Percentiles rank a stretch among this genome's conserved stretches.
Conservation (phyloP, 2,113 vertebrate species). For the Caranx melampygus region DNA sequence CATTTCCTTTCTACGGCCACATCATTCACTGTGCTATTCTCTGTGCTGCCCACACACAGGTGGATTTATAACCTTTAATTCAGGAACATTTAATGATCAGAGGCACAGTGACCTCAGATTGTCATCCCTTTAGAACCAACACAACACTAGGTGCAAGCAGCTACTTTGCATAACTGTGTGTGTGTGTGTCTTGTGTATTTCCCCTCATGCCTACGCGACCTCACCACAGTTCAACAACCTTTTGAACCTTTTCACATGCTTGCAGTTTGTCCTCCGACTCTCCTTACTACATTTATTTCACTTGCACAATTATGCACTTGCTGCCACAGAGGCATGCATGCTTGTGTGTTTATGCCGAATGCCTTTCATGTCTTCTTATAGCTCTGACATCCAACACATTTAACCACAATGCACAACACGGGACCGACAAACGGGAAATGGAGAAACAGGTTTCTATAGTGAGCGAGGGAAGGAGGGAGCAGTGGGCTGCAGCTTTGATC, state of each 20-base stretch:
- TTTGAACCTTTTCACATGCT: conserved; percentile 21
- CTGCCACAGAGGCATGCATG: conserved; percentile 5
- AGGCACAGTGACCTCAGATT: conserved; percentile 19
- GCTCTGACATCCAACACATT: conserved; percentile 48
- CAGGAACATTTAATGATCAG: conserved; percentile 37
- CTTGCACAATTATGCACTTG: conserved; percentile 24
- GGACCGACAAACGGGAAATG: conserved; percentile 17
- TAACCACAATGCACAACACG: conserved; percentile 30
- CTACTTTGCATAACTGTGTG: background rate
- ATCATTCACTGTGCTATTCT: conserved; percentile 30
- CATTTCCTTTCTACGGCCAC: conserved; percentile 27
- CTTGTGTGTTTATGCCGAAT: conserved; percentile 39
- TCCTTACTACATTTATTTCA: conserved; percentile 35
- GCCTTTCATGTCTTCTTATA: conserved; percentile 37
- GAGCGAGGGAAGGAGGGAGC: conserved; percentile 12
- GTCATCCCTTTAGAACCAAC: conserved; percentile 13
- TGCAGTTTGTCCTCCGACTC: conserved; percentile 43
- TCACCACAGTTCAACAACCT: background rate
- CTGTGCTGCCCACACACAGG: conserved; percentile 39
- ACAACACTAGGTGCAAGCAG: too few species aligned
- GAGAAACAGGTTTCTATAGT: conserved; percentile 36
- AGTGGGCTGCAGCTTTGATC: conserved; percentile 62
- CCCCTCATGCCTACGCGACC: background rate
- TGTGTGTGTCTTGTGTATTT: background rate
- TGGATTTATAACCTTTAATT: conserved; percentile 50